Percentiles rank a stretch among this genome's conserved stretches.
Evolutionary conservation across 2,797 vertebrate genomes (phyloP).

Genomic region (Anguilla obscura): DNA sequence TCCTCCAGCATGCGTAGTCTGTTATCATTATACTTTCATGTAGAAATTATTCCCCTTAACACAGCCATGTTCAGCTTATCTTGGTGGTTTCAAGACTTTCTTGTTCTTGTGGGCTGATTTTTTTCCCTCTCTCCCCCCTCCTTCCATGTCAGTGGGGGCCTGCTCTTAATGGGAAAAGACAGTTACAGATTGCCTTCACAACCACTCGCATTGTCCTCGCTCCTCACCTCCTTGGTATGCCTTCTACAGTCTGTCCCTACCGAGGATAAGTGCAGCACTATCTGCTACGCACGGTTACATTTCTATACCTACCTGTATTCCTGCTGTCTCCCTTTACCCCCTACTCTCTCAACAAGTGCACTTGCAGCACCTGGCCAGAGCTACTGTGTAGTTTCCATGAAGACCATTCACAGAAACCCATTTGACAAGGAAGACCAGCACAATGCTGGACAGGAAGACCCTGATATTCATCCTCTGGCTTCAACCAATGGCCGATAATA

Average conservation of each 20-base stretch:
- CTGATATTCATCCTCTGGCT: neutral
- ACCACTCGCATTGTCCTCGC: neutral
- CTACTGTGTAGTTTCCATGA: neutral
- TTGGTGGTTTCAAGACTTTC: neutral
- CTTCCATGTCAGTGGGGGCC: neutral
- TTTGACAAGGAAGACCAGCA: neutral
- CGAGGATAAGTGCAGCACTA: neutral
- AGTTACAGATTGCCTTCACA: neutral
- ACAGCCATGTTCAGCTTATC: neutral
- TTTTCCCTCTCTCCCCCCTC: neutral
- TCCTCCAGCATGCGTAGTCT: neutral
- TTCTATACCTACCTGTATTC: neutral
- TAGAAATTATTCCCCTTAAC: neutral
- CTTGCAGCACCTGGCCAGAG: neutral
- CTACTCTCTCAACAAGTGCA: neutral
- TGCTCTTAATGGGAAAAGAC: neutral
- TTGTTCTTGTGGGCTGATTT: neutral
- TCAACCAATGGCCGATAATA: neutral
- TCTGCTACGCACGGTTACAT: neutral
- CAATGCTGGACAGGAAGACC: neutral
- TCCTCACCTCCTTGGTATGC: neutral
- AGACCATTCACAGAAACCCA: neutral
- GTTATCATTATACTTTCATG: neutral
- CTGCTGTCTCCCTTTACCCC: neutral
- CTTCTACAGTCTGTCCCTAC: slow-evolving; percentile 7